These are phyloP conservation scores for Ceyx cyanopectus DNA, from an alignment of 2,113 vertebrate species.

Conservation along the genomic window DNA sequence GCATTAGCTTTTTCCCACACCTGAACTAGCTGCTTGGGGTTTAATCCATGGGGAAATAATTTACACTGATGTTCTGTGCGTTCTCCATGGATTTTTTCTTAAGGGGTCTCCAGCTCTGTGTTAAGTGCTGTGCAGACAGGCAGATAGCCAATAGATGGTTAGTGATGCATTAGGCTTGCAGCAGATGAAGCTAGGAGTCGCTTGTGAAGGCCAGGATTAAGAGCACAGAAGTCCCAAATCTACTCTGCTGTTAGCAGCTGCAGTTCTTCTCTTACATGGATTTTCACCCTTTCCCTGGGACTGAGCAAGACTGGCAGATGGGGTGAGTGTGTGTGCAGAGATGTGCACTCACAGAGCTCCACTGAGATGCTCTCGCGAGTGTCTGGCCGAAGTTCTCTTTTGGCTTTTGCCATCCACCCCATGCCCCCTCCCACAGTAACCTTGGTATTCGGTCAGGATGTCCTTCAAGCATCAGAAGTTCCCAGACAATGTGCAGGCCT, in stretches of 20 bases:
- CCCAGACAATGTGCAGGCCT: not conserved
- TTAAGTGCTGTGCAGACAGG: not conserved
- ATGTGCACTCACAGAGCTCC: not conserved
- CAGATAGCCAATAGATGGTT: not conserved
- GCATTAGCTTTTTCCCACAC: slow-evolving; percentile 17
- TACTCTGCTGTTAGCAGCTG: not conserved
- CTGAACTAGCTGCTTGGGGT: not conserved
- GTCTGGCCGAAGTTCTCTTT: not conserved
- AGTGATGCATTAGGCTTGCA: not conserved
- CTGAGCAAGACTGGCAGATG: not conserved
- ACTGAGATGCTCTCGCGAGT: not conserved
- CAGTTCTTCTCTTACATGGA: not conserved
- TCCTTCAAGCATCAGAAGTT: slow-evolving; percentile 31
- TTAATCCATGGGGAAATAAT: slow-evolving; percentile 2
- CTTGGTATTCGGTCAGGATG: not conserved
- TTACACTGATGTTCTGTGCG: not conserved
- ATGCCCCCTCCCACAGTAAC: accelerated
- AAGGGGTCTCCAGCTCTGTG: not conserved
- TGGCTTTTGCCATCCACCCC: not conserved
- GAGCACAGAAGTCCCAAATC: not conserved
- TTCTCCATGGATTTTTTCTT: not conserved
- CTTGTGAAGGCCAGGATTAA: not conserved
- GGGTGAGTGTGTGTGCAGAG: not conserved
- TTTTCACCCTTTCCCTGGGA: not conserved
- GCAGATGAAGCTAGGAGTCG: not conserved